Conservation (phyloP, 2,797 vertebrate genomes). For the Furcifer pardalis region DNA sequence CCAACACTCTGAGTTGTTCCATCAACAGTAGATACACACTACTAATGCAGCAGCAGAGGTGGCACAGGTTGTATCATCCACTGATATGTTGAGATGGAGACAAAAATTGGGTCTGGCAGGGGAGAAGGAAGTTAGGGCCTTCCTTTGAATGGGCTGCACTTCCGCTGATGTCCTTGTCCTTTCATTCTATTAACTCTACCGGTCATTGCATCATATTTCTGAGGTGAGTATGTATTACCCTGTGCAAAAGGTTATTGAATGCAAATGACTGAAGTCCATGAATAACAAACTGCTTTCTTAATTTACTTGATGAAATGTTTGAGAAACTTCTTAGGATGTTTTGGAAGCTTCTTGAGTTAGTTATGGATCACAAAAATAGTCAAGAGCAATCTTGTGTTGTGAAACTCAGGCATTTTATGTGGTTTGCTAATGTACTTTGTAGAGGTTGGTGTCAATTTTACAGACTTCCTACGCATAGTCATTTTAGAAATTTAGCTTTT, state of each 20-base stretch:
- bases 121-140: background rate
- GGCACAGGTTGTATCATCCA: background rate
- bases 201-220: slow-evolving; percentile 10
- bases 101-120: background rate
- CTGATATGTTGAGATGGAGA: background rate
- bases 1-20: too few species aligned
- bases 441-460: slow-evolving; percentile 73
- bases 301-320: background rate
- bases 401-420: background rate
- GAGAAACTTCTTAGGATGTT: background rate
- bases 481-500: slow-evolving; percentile 78
- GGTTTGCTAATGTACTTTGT: slow-evolving; percentile 39
- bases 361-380: background rate
- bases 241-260: slow-evolving; percentile 38
- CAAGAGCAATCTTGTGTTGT: slow-evolving; percentile 1
- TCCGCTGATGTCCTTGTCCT: background rate
- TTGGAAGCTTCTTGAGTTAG: background rate
- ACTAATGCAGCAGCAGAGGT: background rate
- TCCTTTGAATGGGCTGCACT: background rate
- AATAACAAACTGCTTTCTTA: background rate
- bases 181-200: background rate
- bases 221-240: background rate
- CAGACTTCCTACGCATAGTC: slow-evolving; percentile 87
- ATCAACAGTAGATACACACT: background rate
- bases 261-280: background rate